These are phyloP conservation scores for Xiphias gladius DNA, from an alignment of 2,113 vertebrate species.

Conservation along the genomic window DNA sequence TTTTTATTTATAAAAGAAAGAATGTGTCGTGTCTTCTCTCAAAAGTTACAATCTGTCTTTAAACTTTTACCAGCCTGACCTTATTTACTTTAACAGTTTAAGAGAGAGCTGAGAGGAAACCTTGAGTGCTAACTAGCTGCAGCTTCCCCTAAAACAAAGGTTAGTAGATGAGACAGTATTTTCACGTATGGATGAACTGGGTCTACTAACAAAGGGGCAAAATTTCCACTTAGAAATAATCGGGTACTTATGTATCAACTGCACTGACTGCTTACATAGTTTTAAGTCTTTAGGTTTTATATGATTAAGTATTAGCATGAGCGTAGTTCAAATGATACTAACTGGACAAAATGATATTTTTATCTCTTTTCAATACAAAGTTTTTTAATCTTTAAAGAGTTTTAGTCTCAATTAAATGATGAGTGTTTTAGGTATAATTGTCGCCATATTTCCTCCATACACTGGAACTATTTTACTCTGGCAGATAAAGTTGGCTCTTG, in stretches of 20 bases:
- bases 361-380: neutral
- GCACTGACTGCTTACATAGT: slow-evolving; percentile 22
- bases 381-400: neutral
- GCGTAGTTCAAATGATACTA: neutral
- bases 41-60: neutral
- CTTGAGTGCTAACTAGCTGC: too few species aligned
- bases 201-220: neutral
- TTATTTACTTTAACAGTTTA: neutral
- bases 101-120: too few species aligned
- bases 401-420: neutral
- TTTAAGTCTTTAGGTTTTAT: slow-evolving; percentile 11
- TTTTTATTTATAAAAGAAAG: too few species aligned
- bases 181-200: neutral
- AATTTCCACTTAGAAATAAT: neutral
- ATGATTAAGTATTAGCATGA: neutral
- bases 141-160: neutral
- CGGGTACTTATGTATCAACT: slow-evolving; percentile 29
- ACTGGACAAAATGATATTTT: slow-evolving; percentile 1
- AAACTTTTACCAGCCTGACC: neutral
- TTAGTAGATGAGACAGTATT: neutral
- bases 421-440: neutral
- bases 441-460: neutral
- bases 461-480: neutral
- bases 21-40: too few species aligned
- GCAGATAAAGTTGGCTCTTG: neutral